phyloP scores from a whole-genome alignment of 2,888 invertebrate genomes.

The Temnothorax unifasciatus region DNA sequence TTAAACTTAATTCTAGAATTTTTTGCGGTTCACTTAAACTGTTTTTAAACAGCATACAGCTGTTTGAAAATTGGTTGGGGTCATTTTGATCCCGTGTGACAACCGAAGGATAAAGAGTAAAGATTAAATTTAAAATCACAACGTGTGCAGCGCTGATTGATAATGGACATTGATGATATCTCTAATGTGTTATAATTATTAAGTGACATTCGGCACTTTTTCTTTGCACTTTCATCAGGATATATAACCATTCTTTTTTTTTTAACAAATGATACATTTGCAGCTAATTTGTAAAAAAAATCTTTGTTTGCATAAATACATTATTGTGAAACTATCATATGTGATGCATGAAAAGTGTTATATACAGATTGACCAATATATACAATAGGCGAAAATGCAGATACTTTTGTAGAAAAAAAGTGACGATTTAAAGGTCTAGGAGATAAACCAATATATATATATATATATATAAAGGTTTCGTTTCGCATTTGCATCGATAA shows the following conservation, averaged over 20 bases:
- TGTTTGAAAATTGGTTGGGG: no score
- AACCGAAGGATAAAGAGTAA: background rate
- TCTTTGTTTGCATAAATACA: conserved; percentile 9
- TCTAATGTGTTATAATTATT: conserved; percentile 10
- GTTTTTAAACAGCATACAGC: no score
- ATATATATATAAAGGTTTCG: conserved; percentile 55
- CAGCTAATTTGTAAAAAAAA: conserved; percentile 38
- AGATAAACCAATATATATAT: conserved; percentile 36
- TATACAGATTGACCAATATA: conserved; percentile 55
- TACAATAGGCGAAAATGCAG: conserved; percentile 54
- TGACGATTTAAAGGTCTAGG: background rate
- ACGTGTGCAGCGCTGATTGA: conserved; percentile 26
- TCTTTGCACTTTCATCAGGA: conserved; percentile 44
- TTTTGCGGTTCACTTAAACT: no score
- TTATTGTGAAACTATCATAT: conserved; percentile 21
- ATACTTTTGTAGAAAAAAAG: conserved; percentile 43
- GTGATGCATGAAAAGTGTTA: conserved; percentile 56
- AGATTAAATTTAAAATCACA: conserved; percentile 14
- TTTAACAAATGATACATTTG: background rate
- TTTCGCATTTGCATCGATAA: conserved; percentile 73
- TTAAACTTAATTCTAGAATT: no score
- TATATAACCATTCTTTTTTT: background rate
- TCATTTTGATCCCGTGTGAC: no score
- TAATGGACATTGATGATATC: conserved; percentile 50
- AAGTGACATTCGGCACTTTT: conserved; percentile 48